Percentiles rank a stretch among this genome's conserved stretches.
Conservation (phyloP, 1,140 invertebrate genomes). For the Tetraneura akinire region DNA sequence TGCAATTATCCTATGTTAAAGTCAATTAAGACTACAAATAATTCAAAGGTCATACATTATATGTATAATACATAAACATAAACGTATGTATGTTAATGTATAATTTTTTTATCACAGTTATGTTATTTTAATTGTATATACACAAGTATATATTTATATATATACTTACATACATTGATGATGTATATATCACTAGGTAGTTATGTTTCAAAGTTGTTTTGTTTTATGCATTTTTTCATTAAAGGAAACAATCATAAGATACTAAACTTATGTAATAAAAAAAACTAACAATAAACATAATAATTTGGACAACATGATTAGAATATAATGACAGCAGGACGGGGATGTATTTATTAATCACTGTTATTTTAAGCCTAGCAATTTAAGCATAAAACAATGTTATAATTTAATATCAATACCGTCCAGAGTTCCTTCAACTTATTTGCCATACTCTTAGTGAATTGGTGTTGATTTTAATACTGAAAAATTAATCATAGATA, state of each 20-base stretch:
- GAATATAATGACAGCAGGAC: slow-evolving; percentile 40
- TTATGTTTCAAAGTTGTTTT: slow-evolving; percentile 45
- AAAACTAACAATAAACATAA: slow-evolving; percentile 46
- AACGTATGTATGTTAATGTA: slow-evolving; percentile 33
- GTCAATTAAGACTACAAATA: slow-evolving; percentile 21
- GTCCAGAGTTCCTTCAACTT: slow-evolving; percentile 17
- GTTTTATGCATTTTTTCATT: slow-evolving; percentile 48
- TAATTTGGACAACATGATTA: slow-evolving; percentile 47
- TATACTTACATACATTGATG: slow-evolving; percentile 19
- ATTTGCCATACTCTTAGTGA: slow-evolving; percentile 28
- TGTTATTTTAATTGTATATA: slow-evolving; percentile 34
- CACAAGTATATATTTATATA: slow-evolving; percentile 25
- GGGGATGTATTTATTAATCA: slow-evolving; percentile 35
- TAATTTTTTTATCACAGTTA: slow-evolving; percentile 46
- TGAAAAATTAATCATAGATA: slow-evolving; percentile 41
- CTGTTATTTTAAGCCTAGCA: slow-evolving; percentile 35
- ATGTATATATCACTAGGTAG: slow-evolving; percentile 24
- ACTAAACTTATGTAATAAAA: slow-evolving; percentile 43
- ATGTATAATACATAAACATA: slow-evolving; percentile 19
- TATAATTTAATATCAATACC: slow-evolving; percentile 14
- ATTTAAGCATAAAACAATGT: slow-evolving; percentile 37
- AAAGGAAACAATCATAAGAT: slow-evolving; percentile 48
- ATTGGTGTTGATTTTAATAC: slow-evolving; percentile 4
- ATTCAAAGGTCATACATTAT: slow-evolving; percentile 10
- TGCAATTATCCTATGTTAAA: neutral